Base-by-base conservation (phyloP, 92 coral and sea anemone genomes). In the Chrysogorgia sp. region DNA sequence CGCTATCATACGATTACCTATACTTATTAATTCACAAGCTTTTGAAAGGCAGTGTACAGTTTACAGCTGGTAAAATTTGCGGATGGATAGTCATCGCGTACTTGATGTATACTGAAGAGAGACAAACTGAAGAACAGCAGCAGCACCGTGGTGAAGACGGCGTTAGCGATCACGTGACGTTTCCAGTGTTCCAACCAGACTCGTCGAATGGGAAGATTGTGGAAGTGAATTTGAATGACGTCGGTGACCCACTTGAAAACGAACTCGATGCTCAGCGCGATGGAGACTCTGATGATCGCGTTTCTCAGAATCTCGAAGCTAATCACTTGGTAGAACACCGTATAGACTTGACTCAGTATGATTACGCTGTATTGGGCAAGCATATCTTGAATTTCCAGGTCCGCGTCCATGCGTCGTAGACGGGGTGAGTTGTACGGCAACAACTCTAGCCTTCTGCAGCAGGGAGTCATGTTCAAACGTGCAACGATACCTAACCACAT, bases 331-430 rank as follows among this genome's bases (percentile, higher is more conserved):
- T 61, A 61, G 13, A 28, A 12, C 31, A 32, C 40, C 67, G 34
- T 10, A 61, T 61, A 61, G 2, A 30, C 67, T 32, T 61, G 67
- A 32, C 67, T 32, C 17, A 61, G 21, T 13, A 8, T 25, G 17
- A 32, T 24, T 9, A 45, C 34, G 21, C 88, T 84, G 1, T 86
- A 75, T 49, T 92, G 94, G 30, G 81, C 77, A 2, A 92, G 70
- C 48, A 92, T 77, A 19, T 87, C 72, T 76, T 89, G 91, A 40
- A 92, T 79, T 71, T 87, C 87, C 7, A 92, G 55, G 58, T 89
- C 97, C 19, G 97, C 97, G 10, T 89, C 81, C 15, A 92, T 82
- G 29, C 97, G 86, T 69, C 88, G 74, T 79, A 90, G 89, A 43
- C 92, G 75, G 14, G 93, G 97, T 57, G 79, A 77, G 8, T 61